These are phyloP conservation scores for Enteromius radiatus DNA, from an alignment of 2,797 vertebrate species.

Conservation along the genomic window DNA sequence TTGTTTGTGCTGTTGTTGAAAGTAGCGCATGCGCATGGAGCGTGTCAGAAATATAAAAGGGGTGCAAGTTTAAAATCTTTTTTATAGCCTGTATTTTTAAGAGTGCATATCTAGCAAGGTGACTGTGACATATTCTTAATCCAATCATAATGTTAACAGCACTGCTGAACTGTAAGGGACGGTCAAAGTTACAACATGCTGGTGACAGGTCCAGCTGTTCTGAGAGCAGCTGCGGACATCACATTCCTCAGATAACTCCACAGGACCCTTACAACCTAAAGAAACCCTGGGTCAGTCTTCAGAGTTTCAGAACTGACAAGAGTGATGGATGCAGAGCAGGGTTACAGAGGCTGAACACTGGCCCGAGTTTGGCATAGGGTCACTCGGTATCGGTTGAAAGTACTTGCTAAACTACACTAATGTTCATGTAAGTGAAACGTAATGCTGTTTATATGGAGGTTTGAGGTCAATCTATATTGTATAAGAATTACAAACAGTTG, in stretches of 20 bases:
- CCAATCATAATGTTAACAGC: constrained; percentile 29
- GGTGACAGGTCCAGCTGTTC: constrained; percentile 66
- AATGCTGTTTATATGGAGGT: not conserved
- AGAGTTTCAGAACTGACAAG: constrained; percentile 19
- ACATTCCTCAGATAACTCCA: constrained; percentile 62
- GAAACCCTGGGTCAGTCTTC: constrained; percentile 28
- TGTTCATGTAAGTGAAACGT: not conserved
- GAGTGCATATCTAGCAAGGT: not conserved
- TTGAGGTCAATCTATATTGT: not conserved
- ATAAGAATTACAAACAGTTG: not conserved
- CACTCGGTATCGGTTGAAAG: constrained; percentile 4
- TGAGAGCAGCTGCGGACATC: constrained; percentile 68
- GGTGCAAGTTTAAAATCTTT: not conserved
- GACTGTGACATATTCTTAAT: constrained; percentile 9
- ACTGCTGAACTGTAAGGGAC: constrained; percentile 26
- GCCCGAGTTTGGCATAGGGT: not conserved
- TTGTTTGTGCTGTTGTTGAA: not conserved
- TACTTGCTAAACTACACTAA: not conserved
- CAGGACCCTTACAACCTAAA: constrained; percentile 11
- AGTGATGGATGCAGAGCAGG: constrained; percentile 20
- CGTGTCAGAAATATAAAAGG: not conserved
- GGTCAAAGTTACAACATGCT: constrained; percentile 54
- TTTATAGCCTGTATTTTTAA: not conserved
- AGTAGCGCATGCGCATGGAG: not conserved
- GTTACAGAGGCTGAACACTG: constrained; percentile 34